These are phyloP conservation scores for Takifugu rubripes DNA, from an alignment of 2,797 vertebrate genomes.

Conservation along the genomic window DNA sequence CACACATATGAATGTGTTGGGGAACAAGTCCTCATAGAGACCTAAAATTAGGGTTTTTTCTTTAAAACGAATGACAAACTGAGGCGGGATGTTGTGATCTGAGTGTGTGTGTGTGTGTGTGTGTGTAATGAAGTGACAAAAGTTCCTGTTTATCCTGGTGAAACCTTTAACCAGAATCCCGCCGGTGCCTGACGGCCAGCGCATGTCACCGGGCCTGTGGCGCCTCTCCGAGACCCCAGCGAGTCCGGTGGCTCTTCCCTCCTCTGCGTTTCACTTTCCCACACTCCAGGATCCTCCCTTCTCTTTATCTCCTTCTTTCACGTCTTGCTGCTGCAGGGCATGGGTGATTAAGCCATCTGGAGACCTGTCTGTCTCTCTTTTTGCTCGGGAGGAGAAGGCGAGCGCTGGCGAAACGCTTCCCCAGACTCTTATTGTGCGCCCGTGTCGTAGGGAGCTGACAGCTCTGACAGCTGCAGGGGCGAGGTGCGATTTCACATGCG, in stretches of 20 bases:
- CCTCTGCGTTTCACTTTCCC: constrained; percentile 52
- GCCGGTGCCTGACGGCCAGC: constrained; percentile 20
- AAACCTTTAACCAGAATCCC: constrained; percentile 34
- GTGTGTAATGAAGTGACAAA: no score
- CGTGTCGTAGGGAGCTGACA: constrained; percentile 50
- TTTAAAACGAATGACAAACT: no score
- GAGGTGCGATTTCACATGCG: constrained; percentile 77
- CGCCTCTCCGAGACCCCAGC: constrained; percentile 2
- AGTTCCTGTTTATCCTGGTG: constrained; percentile 43
- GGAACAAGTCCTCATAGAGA: no score
- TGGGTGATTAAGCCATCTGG: constrained; percentile 65
- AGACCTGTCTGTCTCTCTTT: constrained; percentile 61
- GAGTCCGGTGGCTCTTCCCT: constrained; percentile 12
- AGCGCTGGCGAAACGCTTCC: constrained; percentile 54
- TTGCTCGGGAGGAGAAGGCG: constrained; percentile 60
- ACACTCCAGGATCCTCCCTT: constrained; percentile 56
- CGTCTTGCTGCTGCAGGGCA: constrained; percentile 59
- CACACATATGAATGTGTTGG: no score
- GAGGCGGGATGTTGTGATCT: no score
- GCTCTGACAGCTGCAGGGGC: constrained; percentile 69
- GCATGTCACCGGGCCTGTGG: constrained; percentile 10
- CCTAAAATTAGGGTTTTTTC: no score
- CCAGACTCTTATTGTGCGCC: constrained; percentile 42
- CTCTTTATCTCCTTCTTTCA: constrained; percentile 48
- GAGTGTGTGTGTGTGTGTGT: no score